Evolutionary conservation across 92 coral and sea anemone species (phyloP), one percentile per base, ranked within the genome.

Genomic region (Umimayanthus kanabou): DNA sequence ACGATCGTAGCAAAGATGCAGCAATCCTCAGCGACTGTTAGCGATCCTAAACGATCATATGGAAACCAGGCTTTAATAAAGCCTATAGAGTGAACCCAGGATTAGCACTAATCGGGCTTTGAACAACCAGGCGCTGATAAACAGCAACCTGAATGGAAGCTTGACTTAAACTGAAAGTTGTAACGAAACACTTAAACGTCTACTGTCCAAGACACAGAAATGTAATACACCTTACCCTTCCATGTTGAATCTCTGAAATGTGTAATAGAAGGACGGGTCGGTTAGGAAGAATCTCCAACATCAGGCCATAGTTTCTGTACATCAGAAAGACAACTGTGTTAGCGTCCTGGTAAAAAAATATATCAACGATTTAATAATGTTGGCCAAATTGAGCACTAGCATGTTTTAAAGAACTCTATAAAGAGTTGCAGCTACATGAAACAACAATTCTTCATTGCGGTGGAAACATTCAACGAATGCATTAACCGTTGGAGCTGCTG

Each of bases 201-300:
- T 11, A 9, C 57, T 8, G 57, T 9, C 39, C 9, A 14, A 28
- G 20, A 1, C 76, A 72, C 16, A 10, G 14, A 7, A 72, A 0
- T 1, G 2, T 23, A 72, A 6, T 3, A 28, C 3, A 13, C 45
- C 39, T 89, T 85, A 96, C 99, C 95, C 89, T 92, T 43, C 79
- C 87, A 82, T 93, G 97, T n/a, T 89, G 93, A 55, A 96, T 90
- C 75, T 96, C 97, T 67, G 95, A 85, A 53, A 90, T 88, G 87
- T 96, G 99, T 66, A 96, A 89, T 40, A 96, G 77, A 4, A 93
- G 92, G 4, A 85, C 82, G n/a, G 99, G 98, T 9, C 94, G 79
- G 88, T 91, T 94, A 1, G 96, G 94, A 3, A 96, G 73, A 25
- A 96, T 71, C 58, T 96, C 97, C 73, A 96, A 89, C 96, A 96